phyloP scores from a whole-genome alignment of 2,113 vertebrate species.

The Polyodon spathula region DNA sequence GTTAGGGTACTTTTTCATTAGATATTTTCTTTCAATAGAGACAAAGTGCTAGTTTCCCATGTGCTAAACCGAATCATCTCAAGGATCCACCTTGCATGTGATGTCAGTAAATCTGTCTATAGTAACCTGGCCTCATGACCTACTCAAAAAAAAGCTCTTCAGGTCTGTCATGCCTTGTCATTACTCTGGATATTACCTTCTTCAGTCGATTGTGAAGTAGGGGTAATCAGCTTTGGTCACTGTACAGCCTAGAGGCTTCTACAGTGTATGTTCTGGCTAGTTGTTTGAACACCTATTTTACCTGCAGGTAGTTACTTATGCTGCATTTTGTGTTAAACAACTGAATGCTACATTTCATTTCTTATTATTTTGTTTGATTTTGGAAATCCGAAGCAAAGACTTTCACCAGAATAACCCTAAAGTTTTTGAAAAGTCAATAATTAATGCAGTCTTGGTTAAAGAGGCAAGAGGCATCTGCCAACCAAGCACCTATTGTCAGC shows the following conservation, averaged over 20 bases:
- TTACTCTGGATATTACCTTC: slow-evolving; percentile 17
- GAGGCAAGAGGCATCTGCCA: too few relatives aligned
- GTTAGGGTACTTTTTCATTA: slow-evolving; percentile 22
- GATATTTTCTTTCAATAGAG: slow-evolving; percentile 35
- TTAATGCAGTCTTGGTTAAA: too few relatives aligned
- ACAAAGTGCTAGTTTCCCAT: slow-evolving; percentile 29
- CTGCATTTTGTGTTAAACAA: too few relatives aligned
- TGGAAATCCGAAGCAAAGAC: too few relatives aligned
- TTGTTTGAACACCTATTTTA: too few relatives aligned
- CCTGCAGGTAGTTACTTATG: too few relatives aligned
- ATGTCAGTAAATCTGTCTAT: slow-evolving; percentile 41
- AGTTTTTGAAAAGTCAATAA: too few relatives aligned
- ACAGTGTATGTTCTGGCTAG: too few relatives aligned
- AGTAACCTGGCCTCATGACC: slow-evolving; percentile 17
- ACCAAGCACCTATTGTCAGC: too few relatives aligned
- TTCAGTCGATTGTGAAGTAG: slow-evolving; percentile 27
- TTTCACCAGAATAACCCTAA: too few relatives aligned
- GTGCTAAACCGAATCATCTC: slow-evolving; percentile 40
- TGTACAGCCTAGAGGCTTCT: slow-evolving; percentile 30
- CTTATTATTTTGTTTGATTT: too few relatives aligned
- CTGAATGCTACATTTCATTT: too few relatives aligned
- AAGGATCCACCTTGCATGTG: slow-evolving; percentile 43
- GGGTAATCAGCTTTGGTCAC: slow-evolving; percentile 52
- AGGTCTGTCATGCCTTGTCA: neutral
- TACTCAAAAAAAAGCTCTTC: slow-evolving; percentile 10